These are phyloP conservation scores for Phyllotis vaccarum DNA, from an alignment of 2,797 vertebrate species.

Conservation along the genomic window DNA sequence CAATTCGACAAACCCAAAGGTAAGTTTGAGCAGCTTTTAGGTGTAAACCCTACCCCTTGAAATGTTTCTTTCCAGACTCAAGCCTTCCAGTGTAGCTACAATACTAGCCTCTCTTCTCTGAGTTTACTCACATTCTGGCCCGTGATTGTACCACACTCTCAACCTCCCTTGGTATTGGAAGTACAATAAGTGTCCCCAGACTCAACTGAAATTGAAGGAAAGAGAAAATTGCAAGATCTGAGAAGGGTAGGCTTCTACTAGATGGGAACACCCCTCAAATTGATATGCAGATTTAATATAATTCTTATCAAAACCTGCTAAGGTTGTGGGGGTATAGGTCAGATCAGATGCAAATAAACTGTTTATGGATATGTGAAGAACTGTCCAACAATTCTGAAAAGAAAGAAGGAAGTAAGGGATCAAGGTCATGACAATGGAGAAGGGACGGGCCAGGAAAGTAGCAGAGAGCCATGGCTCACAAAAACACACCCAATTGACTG, in stretches of 20 bases:
- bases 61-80: not conserved
- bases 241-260: not conserved
- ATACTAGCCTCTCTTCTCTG: not conserved
- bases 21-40: not conserved
- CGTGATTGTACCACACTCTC: not conserved
- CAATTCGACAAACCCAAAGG: not conserved
- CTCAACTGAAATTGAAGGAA: slow-evolving; percentile 18
- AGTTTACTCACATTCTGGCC: not conserved
- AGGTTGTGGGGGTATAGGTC: not conserved
- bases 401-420: not conserved
- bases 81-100: slow-evolving; percentile 1
- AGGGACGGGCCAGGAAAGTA: not conserved
- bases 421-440: not conserved
- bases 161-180: not conserved
- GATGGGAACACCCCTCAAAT: not conserved
- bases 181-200: not conserved
- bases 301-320: not conserved
- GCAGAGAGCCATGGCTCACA: not conserved
- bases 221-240: slow-evolving; percentile 2
- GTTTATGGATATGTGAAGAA: not conserved
- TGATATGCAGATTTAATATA: not conserved
- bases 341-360: slow-evolving; percentile 5
- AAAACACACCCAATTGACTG: not conserved
- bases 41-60: not conserved
- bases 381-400: not conserved